These are phyloP conservation scores for Drepana falcataria DNA, from an alignment of 2,888 invertebrate genomes.

Conservation along the genomic window DNA sequence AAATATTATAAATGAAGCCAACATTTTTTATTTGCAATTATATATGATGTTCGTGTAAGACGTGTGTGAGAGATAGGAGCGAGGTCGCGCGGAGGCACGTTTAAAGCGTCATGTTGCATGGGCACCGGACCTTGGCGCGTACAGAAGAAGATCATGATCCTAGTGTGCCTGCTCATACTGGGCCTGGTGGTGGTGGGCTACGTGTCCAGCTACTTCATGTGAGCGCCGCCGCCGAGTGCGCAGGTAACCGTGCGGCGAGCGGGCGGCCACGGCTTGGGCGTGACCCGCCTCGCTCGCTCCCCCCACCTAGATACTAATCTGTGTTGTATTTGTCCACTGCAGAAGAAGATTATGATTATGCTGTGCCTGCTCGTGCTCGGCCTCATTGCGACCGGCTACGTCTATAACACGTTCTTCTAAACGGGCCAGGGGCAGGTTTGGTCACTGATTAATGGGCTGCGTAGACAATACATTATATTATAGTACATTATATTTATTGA, in stretches of 20 bases:
- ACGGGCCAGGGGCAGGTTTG: slow-evolving; percentile 71
- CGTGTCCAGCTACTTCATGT: slow-evolving; percentile 80
- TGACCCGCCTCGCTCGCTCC: slow-evolving; percentile 43
- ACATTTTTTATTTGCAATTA: slow-evolving; percentile 10
- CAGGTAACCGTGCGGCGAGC: slow-evolving; percentile 59
- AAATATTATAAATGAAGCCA: slow-evolving; percentile 1
- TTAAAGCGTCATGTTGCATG: slow-evolving; percentile 74
- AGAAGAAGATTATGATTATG: slow-evolving; percentile 97
- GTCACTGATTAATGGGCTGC: slow-evolving; percentile 38
- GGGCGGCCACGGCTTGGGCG: slow-evolving; percentile 23
- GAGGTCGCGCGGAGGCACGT: slow-evolving; percentile 36
- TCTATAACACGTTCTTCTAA: slow-evolving; percentile 77
- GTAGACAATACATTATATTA: slow-evolving; percentile 3
- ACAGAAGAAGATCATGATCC: slow-evolving; percentile 95
- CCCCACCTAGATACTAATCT: slow-evolving; percentile 57
- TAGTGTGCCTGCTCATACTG: slow-evolving; percentile 92
- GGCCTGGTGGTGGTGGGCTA: slow-evolving; percentile 87
- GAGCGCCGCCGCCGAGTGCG: slow-evolving; percentile 62
- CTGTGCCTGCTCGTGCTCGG: slow-evolving; percentile 90
- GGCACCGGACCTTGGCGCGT: slow-evolving; percentile 41
- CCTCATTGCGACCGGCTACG: slow-evolving; percentile 81
- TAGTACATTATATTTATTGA: slow-evolving; percentile 16
- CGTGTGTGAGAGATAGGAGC: slow-evolving; percentile 25
- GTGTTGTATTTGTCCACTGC: slow-evolving; percentile 77
- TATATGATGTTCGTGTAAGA: slow-evolving; percentile 7